Percentiles rank a stretch among this genome's conserved stretches.
phyloP scores from a whole-genome alignment of 2,888 invertebrate genomes.

The Aporophyla lueneburgensis region DNA sequence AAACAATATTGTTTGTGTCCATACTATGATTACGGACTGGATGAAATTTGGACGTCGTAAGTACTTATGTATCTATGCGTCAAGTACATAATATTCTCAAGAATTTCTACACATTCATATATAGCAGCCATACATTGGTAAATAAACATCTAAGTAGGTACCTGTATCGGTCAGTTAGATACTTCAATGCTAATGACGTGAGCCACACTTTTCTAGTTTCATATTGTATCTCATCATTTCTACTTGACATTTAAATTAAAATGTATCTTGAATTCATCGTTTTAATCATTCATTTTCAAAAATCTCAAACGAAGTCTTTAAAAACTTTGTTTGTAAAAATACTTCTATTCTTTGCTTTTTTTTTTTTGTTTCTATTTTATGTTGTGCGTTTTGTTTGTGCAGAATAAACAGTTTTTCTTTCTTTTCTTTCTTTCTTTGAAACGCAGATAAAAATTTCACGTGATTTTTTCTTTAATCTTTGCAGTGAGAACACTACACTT shows the following conservation, averaged over 20 bases:
- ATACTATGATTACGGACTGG: background rate
- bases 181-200: background rate
- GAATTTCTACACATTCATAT: background rate
- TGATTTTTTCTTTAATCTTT: background rate
- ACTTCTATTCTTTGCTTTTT: background rate
- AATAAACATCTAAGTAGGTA: background rate
- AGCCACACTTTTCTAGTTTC: background rate
- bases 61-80: background rate
- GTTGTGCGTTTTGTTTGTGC: no score
- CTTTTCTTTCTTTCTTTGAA: no score
- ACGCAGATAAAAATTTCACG: background rate
- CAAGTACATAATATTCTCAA: background rate
- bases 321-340: conserved; percentile 11
- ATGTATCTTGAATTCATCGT: background rate
- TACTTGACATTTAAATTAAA: background rate
- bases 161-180: background rate
- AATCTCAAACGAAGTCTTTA: conserved; percentile 10
- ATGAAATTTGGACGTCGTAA: background rate
- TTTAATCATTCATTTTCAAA: conserved; percentile 7
- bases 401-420: no score
- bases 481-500: conserved; percentile 8
- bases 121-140: background rate
- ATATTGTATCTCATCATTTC: background rate
- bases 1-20: background rate
- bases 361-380: no score